Evolutionary conservation across 2,113 vertebrate species (phyloP).

Genomic region (Tetraodon nigroviridis): DNA sequence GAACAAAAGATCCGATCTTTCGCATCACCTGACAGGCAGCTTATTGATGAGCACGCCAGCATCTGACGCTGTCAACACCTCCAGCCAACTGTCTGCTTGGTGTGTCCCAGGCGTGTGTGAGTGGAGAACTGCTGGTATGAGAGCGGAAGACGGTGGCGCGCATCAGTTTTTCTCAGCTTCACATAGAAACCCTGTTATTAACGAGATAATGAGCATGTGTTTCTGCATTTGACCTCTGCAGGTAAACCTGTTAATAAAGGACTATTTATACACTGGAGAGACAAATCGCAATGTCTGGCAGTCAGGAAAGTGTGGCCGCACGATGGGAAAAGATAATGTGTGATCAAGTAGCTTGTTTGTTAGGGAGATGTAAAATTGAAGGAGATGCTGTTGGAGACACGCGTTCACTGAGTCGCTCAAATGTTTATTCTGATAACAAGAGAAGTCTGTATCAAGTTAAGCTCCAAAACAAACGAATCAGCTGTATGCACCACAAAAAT

Average conservation of each 20-base stretch:
- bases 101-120: not conserved
- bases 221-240: slow-evolving; percentile 24
- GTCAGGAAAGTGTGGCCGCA: not conserved
- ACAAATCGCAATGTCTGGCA: not conserved
- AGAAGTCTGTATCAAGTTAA: not conserved
- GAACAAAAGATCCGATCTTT: no score
- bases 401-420: not conserved
- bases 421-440: not conserved
- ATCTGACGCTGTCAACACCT: no score
- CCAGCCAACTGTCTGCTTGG: no score
- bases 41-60: no score
- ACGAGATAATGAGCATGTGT: slow-evolving; percentile 16
- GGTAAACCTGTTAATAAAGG: not conserved
- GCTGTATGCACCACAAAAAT: not conserved
- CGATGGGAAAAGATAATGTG: not conserved
- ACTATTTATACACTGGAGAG: not conserved
- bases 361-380: not conserved
- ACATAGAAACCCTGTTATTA: slow-evolving; percentile 3
- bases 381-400: not conserved
- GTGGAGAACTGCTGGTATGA: not conserved
- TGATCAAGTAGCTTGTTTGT: not conserved
- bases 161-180: slow-evolving; percentile 5
- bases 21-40: no score
- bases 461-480: not conserved
- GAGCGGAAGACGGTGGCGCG: not conserved